Conservation (phyloP, 1,140 invertebrate genomes). For the Cardiocondyla obscurior region DNA sequence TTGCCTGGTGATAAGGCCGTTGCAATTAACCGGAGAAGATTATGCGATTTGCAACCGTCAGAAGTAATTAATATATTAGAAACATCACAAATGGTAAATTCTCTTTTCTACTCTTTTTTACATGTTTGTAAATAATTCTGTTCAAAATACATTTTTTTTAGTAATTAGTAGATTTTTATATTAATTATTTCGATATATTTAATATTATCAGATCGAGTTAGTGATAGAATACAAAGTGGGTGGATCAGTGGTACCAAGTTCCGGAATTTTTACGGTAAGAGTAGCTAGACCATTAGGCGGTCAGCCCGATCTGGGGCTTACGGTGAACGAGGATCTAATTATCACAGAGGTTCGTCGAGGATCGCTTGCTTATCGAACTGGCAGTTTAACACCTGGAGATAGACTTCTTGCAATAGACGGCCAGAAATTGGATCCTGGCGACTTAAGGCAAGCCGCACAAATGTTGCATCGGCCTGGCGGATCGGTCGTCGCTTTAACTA, state of each 20-base stretch:
- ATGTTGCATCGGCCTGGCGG: constrained; percentile 89
- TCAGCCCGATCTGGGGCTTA: constrained; percentile 91
- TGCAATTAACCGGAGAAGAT: constrained; percentile 86
- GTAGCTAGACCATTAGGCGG: constrained; percentile 89
- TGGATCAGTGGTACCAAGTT: constrained; percentile 95
- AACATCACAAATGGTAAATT: constrained; percentile 75
- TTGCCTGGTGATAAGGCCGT: constrained; percentile 88
- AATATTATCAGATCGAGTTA: constrained; percentile 84
- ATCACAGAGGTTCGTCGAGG: constrained; percentile 95
- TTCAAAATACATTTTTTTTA: not conserved
- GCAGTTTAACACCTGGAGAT: constrained; percentile 94
- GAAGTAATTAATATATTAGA: constrained; percentile 80
- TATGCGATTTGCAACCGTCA: constrained; percentile 77
- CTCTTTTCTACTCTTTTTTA: not conserved
- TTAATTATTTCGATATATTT: not conserved
- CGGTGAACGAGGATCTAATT: constrained; percentile 90
- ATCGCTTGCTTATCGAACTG: constrained; percentile 95
- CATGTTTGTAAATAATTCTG: not conserved
- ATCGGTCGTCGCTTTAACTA: constrained; percentile 90
- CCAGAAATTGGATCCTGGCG: constrained; percentile 89
- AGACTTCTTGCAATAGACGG: constrained; percentile 94
- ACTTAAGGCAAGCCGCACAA: constrained; percentile 89
- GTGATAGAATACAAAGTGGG: constrained; percentile 96
- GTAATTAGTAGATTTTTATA: not conserved
- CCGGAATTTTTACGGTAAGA: constrained; percentile 95